phyloP scores from a whole-genome alignment of 2,113 vertebrate genomes.

The Poeciliopsis prolifica region DNA sequence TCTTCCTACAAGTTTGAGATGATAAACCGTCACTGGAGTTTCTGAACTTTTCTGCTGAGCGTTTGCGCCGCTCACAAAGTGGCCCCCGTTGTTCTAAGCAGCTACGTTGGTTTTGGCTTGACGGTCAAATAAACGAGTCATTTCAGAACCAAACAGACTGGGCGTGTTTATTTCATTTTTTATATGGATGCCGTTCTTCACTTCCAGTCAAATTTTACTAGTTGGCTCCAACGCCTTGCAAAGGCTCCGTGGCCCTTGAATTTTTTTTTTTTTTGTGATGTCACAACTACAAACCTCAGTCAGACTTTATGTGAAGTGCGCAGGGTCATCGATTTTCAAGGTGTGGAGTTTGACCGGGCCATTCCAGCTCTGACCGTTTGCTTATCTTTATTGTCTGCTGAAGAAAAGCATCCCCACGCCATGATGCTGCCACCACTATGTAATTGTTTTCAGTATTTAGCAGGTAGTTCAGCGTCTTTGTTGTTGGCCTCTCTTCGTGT shows the following conservation, averaged over 20 bases:
- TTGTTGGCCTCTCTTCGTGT: too few species aligned
- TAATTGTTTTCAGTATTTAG: too few species aligned
- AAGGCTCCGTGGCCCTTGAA: neutral
- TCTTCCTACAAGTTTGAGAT: constrained; percentile 23
- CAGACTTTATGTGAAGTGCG: too few species aligned
- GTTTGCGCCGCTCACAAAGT: constrained; percentile 2
- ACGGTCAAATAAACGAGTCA: constrained; percentile 71
- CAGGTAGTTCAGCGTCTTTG: too few species aligned
- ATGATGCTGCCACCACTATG: too few species aligned
- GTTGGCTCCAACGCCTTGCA: neutral
- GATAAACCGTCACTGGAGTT: constrained; percentile 47
- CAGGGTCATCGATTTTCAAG: too few species aligned
- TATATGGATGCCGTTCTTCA: constrained; percentile 45
- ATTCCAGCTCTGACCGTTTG: too few species aligned
- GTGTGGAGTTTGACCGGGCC: too few species aligned
- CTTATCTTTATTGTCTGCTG: too few species aligned
- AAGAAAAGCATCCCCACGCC: too few species aligned
- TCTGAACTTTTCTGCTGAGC: constrained; percentile 46
- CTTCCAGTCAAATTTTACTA: neutral
- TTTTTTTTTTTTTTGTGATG: neutral
- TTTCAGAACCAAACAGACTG: constrained; percentile 71
- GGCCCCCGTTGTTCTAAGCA: constrained; percentile 34
- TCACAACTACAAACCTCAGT: neutral
- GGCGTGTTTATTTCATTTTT: constrained; percentile 69
- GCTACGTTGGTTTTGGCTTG: constrained; percentile 49